phyloP scores from a whole-genome alignment of 1,140 invertebrate species.

The Pollicipes pollicipes region DNA sequence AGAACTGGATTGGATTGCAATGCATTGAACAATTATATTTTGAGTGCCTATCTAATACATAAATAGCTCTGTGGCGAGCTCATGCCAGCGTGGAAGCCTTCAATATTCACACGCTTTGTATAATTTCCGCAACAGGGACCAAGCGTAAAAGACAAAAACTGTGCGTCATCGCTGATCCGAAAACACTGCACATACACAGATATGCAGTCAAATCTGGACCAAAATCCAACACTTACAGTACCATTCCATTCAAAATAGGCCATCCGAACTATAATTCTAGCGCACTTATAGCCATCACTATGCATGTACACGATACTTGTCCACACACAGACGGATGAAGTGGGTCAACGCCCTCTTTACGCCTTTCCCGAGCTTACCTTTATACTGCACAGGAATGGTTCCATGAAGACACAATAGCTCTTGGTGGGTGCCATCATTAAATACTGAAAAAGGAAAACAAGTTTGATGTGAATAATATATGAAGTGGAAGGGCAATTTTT shows the following conservation, averaged over 20 bases:
- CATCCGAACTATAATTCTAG: neutral
- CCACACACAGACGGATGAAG: neutral
- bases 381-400: conserved; percentile 81
- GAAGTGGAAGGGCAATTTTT: too few species aligned
- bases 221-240: conserved; percentile 8
- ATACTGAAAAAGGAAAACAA: conserved; percentile 23
- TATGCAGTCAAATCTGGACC: conserved; percentile 10
- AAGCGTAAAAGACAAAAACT: too few species aligned
- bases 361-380: conserved; percentile 48
- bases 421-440: conserved; percentile 67
- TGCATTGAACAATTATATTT: too few species aligned
- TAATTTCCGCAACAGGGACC: too few species aligned
- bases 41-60: too few species aligned
- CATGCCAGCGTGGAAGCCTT: too few species aligned
- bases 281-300: neutral
- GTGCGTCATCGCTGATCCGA: too few species aligned
- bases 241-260: neutral
- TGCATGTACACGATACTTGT: neutral
- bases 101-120: too few species aligned
- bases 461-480: too few species aligned
- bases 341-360: conserved; percentile 6
- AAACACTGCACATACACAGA: neutral
- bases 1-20: too few species aligned
- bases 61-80: too few species aligned
- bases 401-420: conserved; percentile 70